Evolutionary conservation across 1,140 invertebrate species (phyloP).

Genomic region (Scaptomyza graminum): DNA sequence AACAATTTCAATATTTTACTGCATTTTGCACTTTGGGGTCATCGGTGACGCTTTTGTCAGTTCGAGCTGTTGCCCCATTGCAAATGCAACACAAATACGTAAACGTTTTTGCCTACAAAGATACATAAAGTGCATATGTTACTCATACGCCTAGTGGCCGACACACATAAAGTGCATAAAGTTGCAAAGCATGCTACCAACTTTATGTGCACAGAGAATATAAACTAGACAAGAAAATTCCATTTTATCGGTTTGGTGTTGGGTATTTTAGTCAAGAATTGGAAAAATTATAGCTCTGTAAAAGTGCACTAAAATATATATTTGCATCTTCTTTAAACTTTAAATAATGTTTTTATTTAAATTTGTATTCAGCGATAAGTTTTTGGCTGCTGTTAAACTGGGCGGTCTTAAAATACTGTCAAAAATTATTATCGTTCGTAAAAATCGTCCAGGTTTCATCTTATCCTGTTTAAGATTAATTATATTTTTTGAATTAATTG

Average conservation of each 20-base stretch:
- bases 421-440: no score
- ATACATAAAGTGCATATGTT: conserved; percentile 59
- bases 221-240: neutral
- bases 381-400: no score
- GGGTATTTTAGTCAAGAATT: neutral
- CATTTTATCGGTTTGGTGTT: neutral
- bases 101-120: conserved; percentile 6
- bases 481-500: neutral
- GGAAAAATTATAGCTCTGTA: no score
- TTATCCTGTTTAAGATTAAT: neutral
- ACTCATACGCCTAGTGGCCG: conserved; percentile 55
- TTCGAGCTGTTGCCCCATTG: conserved; percentile 5
- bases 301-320: no score
- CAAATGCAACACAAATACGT: no score
- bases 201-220: neutral
- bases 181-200: conserved; percentile 21
- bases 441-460: no score
- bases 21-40: conserved; percentile 67
- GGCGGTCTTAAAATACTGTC: no score
- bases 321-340: no score
- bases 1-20: conserved; percentile 75
- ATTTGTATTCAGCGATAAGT: no score
- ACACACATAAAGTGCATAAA: conserved; percentile 21
- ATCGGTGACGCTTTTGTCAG: conserved; percentile 24
- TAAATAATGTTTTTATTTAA: no score